Evolutionary conservation across 1,140 invertebrate species (phyloP).

Genomic region (Drosophila quadrilineata): DNA sequence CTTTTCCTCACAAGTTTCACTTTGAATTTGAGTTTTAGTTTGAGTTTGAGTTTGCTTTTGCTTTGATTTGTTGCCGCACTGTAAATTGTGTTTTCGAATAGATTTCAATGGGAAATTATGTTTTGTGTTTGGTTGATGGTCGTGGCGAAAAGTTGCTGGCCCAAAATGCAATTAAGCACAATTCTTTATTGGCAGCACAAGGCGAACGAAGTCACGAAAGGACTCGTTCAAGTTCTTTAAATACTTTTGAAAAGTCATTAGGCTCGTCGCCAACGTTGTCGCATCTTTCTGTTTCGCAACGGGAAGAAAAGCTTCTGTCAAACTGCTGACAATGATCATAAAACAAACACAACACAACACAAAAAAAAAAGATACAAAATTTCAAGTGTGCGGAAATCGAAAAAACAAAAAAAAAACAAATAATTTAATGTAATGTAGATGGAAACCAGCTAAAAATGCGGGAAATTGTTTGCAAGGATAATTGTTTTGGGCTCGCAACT

Average conservation of each 20-base stretch:
- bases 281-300: constrained; percentile 35
- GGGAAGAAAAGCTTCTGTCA: constrained; percentile 5
- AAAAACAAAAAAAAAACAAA: background rate
- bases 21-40: too few species aligned
- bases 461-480: constrained; percentile 1
- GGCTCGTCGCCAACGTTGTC: constrained; percentile 5
- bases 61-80: background rate
- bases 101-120: too few species aligned
- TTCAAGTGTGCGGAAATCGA: constrained; percentile 5
- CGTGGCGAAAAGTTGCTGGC: constrained; percentile 8
- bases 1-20: too few species aligned
- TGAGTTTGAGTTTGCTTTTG: background rate
- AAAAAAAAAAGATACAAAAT: background rate
- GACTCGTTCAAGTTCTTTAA: constrained; percentile 13
- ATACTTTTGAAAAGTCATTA: constrained; percentile 48
- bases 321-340: constrained; percentile 3
- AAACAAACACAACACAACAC: background rate
- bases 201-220: background rate
- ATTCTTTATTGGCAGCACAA: constrained; percentile 9
- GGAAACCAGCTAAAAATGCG: too few species aligned
- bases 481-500: background rate
- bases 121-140: background rate
- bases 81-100: constrained; percentile 10
- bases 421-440: too few species aligned
- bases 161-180: constrained; percentile 24